Percentiles rank a stretch among this genome's conserved stretches.
Conservation (phyloP, 2,797 vertebrate genomes). For the Martes flavigula region DNA sequence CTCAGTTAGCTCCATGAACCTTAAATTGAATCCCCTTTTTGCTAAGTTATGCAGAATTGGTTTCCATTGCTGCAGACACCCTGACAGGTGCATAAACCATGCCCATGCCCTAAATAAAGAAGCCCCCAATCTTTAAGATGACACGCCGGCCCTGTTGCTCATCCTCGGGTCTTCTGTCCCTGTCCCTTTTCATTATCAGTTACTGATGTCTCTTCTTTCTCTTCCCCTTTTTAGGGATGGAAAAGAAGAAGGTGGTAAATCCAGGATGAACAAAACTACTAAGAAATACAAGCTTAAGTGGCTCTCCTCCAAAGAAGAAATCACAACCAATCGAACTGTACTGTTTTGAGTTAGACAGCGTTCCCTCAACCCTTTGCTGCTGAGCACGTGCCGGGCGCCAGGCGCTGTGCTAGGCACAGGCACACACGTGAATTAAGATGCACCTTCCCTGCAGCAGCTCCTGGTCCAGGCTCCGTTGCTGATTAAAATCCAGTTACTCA, state of each 20-base stretch:
- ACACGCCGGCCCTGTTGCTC: accelerated
- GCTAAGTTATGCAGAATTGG: background rate
- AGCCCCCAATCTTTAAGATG: background rate
- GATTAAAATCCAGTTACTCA: background rate
- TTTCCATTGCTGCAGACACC: background rate
- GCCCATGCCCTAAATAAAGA: background rate
- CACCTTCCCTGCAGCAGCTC: background rate
- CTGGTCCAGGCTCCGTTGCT: background rate
- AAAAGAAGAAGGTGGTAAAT: background rate
- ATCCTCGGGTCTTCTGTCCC: background rate
- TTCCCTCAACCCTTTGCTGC: background rate
- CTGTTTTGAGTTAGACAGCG: background rate
- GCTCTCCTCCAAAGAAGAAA: background rate
- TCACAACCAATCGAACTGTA: background rate
- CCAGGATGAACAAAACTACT: background rate
- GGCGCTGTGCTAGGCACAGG: background rate
- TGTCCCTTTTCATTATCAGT: background rate
- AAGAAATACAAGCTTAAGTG: background rate
- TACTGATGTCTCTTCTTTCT: background rate
- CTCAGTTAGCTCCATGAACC: background rate
- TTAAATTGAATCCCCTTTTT: background rate
- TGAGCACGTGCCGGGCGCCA: background rate
- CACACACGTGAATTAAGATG: accelerated
- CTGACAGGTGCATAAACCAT: background rate
- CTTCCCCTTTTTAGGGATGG: background rate